phyloP scores from a whole-genome alignment of 2,113 vertebrate species.

The Erythrocercus mccallii region DNA sequence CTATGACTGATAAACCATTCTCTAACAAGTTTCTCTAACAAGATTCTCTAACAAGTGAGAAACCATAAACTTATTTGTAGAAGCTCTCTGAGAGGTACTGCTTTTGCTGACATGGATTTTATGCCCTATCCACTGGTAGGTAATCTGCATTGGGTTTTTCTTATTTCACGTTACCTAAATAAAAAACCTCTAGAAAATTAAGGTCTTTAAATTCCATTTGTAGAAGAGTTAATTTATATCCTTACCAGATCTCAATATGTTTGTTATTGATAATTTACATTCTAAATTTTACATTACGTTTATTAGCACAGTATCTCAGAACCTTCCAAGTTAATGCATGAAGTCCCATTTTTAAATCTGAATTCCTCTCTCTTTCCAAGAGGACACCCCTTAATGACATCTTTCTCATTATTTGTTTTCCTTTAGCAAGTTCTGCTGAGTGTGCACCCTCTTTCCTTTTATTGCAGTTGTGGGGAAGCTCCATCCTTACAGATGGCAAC shows the following conservation, averaged over 20 bases:
- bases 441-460: neutral
- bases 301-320: neutral
- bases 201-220: neutral
- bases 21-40: neutral
- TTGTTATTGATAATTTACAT: neutral
- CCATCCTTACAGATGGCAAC: neutral
- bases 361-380: neutral
- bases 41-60: neutral
- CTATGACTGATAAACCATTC: neutral
- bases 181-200: neutral
- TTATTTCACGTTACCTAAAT: neutral
- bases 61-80: neutral
- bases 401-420: neutral
- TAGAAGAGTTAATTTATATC: neutral
- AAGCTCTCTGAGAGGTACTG: neutral
- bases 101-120: neutral
- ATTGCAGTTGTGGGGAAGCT: neutral
- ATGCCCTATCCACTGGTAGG: neutral
- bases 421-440: neutral
- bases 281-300: neutral
- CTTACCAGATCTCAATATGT: neutral
- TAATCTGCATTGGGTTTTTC: neutral
- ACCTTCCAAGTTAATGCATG: neutral
- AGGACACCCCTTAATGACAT: neutral
- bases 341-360: neutral